Conservation (phyloP, 2,113 vertebrate genomes). For the Myodes glareolus region DNA sequence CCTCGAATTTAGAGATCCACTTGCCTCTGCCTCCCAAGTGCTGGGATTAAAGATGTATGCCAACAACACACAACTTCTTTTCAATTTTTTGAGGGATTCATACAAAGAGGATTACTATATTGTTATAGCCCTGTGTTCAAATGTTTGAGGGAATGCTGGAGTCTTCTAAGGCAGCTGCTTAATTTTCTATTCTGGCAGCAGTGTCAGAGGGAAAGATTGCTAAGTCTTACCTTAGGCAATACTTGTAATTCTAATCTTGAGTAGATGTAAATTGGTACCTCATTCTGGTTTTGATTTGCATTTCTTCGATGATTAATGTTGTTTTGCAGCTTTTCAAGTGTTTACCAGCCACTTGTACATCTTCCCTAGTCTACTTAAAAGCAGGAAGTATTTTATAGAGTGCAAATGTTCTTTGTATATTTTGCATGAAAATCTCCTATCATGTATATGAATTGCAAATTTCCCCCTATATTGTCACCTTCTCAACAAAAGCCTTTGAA, state of each 20-base stretch:
- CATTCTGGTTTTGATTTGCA: slow-evolving; percentile 32
- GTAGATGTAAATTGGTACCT: not conserved
- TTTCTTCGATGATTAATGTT: not conserved
- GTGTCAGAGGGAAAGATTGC: not conserved
- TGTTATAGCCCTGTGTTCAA: not conserved
- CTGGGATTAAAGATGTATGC: not conserved
- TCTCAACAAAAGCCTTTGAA: not conserved
- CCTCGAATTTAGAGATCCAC: too few relatives aligned
- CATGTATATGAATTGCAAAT: not conserved
- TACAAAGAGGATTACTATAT: not conserved
- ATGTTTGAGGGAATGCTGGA: not conserved
- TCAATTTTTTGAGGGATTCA: not conserved
- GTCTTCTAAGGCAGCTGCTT: not conserved
- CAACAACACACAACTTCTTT: not conserved
- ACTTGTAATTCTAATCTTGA: not conserved
- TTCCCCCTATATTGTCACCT: not conserved
- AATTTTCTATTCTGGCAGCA: not conserved
- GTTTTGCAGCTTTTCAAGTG: not conserved
- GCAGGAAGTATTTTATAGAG: not conserved
- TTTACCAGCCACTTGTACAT: not conserved
- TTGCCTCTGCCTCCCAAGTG: too few relatives aligned
- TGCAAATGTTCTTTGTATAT: not conserved
- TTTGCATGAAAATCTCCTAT: not conserved
- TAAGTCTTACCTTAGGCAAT: not conserved
- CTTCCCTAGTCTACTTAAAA: not conserved